phyloP scores from a whole-genome alignment of 2,888 invertebrate genomes.

The Polymixis flavicincta region DNA sequence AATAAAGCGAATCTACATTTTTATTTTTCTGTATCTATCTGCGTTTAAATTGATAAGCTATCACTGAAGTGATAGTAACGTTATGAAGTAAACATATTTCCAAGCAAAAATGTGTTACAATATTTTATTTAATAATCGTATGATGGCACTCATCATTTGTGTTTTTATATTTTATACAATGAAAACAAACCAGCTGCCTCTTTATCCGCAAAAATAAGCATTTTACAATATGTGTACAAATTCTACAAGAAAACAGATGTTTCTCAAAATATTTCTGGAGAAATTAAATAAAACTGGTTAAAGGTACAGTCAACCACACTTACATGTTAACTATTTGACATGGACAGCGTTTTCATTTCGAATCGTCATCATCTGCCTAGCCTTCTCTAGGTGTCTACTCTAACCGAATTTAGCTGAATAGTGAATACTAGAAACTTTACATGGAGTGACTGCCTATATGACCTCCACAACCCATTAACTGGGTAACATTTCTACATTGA shows the following conservation, averaged over 20 bases:
- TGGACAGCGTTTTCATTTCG: background rate
- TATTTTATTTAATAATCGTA: background rate
- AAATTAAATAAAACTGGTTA: slow-evolving; percentile 46
- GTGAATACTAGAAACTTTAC: background rate
- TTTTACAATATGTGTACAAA: slow-evolving; percentile 15
- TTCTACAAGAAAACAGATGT: slow-evolving; percentile 34
- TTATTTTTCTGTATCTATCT: background rate
- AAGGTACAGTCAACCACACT: background rate
- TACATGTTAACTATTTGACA: background rate
- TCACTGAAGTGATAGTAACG: background rate
- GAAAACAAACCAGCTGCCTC: slow-evolving; percentile 23
- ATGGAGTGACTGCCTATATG: background rate
- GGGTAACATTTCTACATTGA: background rate
- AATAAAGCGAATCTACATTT: background rate
- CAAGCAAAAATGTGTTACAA: background rate
- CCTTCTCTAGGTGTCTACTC: background rate
- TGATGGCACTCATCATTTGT: background rate
- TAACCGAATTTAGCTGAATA: background rate
- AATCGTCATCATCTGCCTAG: background rate
- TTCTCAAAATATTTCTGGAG: slow-evolving; percentile 32
- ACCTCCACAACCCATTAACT: background rate
- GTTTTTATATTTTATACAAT: background rate
- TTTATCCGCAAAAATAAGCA: slow-evolving; percentile 20
- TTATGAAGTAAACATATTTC: background rate
- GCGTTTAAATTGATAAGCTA: slow-evolving; percentile 31